Evolutionary conservation across 37 sponge, comb jelly and placozoan species (phyloP).

Genomic region (Halisarca cf. caerulea): DNA sequence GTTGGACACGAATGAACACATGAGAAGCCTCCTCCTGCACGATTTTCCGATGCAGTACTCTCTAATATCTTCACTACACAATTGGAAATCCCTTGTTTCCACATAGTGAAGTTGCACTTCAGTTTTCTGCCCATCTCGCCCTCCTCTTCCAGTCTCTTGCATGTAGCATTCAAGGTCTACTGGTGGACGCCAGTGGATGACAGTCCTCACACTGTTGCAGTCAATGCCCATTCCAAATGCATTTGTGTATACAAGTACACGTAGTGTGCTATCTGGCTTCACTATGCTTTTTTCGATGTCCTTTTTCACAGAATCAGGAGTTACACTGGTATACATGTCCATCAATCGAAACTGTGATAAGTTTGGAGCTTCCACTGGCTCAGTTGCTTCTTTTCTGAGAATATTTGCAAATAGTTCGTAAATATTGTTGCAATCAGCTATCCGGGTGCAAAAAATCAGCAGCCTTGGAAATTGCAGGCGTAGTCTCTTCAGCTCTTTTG

Average conservation of each 20-base stretch:
- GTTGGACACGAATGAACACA: conserved; percentile 1
- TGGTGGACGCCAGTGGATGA: conserved; percentile 40
- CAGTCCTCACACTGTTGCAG: conserved; percentile 25
- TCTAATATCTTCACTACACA: neutral
- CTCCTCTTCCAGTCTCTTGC: conserved; percentile 42
- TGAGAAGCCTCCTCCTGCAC: conserved; percentile 25
- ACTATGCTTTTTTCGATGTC: neutral
- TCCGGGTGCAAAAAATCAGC: conserved; percentile 31
- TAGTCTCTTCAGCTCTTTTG: neutral
- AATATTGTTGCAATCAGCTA: conserved; percentile 23
- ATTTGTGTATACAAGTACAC: conserved; percentile 46
- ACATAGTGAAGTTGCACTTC: neutral
- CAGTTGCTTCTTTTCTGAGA: neutral
- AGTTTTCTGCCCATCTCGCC: conserved; percentile 17
- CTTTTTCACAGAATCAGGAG: conserved; percentile 14
- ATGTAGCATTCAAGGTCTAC: conserved; percentile 35
- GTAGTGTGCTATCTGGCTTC: neutral
- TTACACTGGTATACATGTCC: conserved; percentile 58
- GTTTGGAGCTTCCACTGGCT: conserved; percentile 42
- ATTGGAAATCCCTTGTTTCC: neutral
- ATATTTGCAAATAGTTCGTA: conserved; percentile 13
- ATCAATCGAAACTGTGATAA: conserved; percentile 42
- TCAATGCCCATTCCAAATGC: conserved; percentile 63
- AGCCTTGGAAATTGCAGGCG: neutral
- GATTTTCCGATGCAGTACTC: conserved; percentile 14